phyloP scores from a whole-genome alignment of 2,113 vertebrate genomes.

The Dermatemys mawii region DNA sequence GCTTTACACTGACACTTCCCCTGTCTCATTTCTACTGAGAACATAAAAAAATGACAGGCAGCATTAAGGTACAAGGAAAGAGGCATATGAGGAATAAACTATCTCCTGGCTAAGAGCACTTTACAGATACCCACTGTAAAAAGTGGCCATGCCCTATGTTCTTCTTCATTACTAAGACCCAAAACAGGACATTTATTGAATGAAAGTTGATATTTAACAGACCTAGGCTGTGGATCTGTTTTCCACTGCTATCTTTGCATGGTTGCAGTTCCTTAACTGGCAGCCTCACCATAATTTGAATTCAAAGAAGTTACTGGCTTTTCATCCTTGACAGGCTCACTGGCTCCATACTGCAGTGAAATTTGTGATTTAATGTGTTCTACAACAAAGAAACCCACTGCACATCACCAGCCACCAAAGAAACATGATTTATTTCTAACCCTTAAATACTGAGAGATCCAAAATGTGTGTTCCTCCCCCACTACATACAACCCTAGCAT shows the following conservation, averaged over 20 bases:
- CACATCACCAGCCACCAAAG: background rate
- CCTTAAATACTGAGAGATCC: background rate
- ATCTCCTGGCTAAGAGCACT: background rate
- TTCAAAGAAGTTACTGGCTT: background rate
- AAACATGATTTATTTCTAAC: background rate
- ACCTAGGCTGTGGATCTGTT: background rate
- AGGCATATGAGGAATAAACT: background rate
- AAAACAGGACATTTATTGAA: slow-evolving; percentile 8
- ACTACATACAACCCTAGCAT: background rate
- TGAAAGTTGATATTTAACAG: slow-evolving; percentile 44
- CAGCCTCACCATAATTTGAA: accelerated
- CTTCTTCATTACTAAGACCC: background rate
- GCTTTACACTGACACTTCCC: background rate
- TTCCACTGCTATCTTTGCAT: background rate
- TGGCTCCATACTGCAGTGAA: background rate
- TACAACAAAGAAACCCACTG: background rate
- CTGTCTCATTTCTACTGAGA: background rate
- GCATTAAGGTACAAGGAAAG: background rate
- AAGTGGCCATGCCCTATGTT: background rate
- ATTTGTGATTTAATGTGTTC: background rate
- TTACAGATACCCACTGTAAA: background rate
- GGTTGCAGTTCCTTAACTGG: background rate
- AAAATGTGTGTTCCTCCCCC: background rate
- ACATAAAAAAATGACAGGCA: background rate
- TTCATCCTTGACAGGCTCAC: background rate